phyloP scores from a whole-genome alignment of 2,113 vertebrate genomes.

The Microtus ochrogaster region DNA sequence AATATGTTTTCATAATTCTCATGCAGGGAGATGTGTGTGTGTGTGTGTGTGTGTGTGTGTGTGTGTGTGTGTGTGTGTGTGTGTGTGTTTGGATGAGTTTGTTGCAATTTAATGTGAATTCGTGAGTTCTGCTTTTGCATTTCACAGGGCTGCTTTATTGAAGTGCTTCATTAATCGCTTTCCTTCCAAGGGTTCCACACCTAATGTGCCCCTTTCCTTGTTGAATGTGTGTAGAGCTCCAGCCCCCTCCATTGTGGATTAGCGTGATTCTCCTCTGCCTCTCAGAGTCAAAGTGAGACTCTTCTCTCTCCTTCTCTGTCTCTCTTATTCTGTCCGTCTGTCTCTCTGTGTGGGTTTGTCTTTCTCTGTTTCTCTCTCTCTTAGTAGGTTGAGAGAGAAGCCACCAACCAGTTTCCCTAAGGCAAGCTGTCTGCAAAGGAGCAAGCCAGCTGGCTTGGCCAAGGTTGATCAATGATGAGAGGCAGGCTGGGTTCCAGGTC shows the following conservation, averaged over 20 bases:
- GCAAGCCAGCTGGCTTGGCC: constrained; percentile 83
- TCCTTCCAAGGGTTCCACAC: background rate
- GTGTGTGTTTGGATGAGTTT: constrained; percentile 86
- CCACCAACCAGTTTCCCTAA: constrained; percentile 78
- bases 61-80: constrained; percentile 83
- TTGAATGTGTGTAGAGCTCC: background rate
- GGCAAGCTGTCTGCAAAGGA: constrained; percentile 83
- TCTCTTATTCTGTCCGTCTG: background rate
- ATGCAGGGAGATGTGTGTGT: constrained; percentile 82
- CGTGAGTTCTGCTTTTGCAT: constrained; percentile 82
- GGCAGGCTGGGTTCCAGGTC: constrained; percentile 81
- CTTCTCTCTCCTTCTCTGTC: background rate
- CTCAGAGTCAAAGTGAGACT: background rate
- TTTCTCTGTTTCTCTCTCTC: background rate
- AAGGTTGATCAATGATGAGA: constrained; percentile 84
- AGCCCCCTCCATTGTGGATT: background rate
- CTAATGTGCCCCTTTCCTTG: background rate
- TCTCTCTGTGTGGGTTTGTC: background rate
- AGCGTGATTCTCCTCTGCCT: background rate
- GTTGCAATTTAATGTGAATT: constrained; percentile 84
- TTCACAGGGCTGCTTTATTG: constrained; percentile 86
- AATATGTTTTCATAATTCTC: constrained; percentile 85
- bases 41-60: constrained; percentile 76
- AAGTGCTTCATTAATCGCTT: constrained; percentile 83
- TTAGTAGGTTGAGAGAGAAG: constrained; percentile 66